phyloP scores from a whole-genome alignment of 2,888 invertebrate species.

The Hermaeophaga mercurialis region DNA sequence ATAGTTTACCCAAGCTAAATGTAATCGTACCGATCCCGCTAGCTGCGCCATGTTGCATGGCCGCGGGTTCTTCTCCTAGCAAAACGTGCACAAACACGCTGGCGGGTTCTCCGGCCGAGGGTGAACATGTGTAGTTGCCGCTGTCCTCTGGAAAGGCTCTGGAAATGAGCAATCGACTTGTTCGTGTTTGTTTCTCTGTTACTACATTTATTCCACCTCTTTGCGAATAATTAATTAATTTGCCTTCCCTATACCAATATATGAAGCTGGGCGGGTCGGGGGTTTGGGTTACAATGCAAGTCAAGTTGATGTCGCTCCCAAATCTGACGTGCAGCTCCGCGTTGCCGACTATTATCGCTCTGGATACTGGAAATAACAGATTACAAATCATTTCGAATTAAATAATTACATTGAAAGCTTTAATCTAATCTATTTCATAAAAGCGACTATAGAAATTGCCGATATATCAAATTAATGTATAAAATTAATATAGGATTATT shows the following conservation, averaged over 20 bases:
- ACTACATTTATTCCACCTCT: slow-evolving; percentile 85
- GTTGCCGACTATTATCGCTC: slow-evolving; percentile 85
- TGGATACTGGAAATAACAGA: slow-evolving; percentile 70
- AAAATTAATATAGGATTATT: too few species aligned
- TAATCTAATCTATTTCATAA: too few species aligned
- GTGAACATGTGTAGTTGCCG: slow-evolving; percentile 89
- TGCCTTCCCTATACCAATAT: slow-evolving; percentile 82
- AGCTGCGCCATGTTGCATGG: slow-evolving; percentile 55
- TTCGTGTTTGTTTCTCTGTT: slow-evolving; percentile 83
- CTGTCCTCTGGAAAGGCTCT: slow-evolving; percentile 81
- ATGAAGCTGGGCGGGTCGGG: slow-evolving; percentile 82
- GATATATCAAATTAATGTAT: too few species aligned
- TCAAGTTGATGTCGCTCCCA: slow-evolving; percentile 90
- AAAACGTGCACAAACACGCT: slow-evolving; percentile 65
- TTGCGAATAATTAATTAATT: slow-evolving; percentile 83
- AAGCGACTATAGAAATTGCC: too few species aligned
- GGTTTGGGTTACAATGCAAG: slow-evolving; percentile 83
- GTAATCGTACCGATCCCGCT: background rate
- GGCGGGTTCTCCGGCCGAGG: slow-evolving; percentile 63
- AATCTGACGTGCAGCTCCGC: slow-evolving; percentile 86
- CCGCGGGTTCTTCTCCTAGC: slow-evolving; percentile 60
- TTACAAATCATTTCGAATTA: slow-evolving; percentile 4
- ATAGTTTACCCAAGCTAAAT: background rate
- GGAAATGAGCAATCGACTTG: slow-evolving; percentile 82
- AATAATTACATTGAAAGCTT: too few species aligned